phyloP scores from a whole-genome alignment of 2,113 vertebrate genomes.

The Collichthys lucidus region DNA sequence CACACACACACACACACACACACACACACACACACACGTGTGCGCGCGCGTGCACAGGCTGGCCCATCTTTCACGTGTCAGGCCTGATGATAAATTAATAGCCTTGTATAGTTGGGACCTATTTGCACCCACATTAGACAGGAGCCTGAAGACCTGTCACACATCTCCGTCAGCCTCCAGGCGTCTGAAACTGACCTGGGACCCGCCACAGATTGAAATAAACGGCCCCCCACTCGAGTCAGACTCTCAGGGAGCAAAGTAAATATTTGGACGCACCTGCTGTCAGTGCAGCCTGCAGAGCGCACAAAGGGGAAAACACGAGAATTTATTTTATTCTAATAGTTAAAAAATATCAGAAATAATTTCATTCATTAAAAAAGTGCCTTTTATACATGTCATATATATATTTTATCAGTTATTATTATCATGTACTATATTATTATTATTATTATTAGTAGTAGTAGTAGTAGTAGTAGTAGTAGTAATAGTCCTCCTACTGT shows the following conservation, averaged over 20 bases:
- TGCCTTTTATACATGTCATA: too few relatives aligned
- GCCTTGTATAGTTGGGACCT: slow-evolving; percentile 84
- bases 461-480: too few relatives aligned
- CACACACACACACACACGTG: neutral
- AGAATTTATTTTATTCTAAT: too few relatives aligned
- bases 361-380: too few relatives aligned
- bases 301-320: neutral
- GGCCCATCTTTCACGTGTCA: slow-evolving; percentile 73
- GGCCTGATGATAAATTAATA: slow-evolving; percentile 86
- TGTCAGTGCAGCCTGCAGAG: slow-evolving; percentile 53
- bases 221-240: slow-evolving; percentile 56
- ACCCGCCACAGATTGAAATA: slow-evolving; percentile 69
- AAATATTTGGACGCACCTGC: slow-evolving; percentile 69
- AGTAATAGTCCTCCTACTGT: too few relatives aligned
- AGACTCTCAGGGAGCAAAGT: slow-evolving; percentile 74
- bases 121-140: slow-evolving; percentile 88
- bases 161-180: slow-evolving; percentile 83
- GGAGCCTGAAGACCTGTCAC: slow-evolving; percentile 81
- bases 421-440: neutral
- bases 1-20: neutral
- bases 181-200: slow-evolving; percentile 74
- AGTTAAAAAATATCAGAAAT: neutral
- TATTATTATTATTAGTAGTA: neutral
- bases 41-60: slow-evolving; percentile 13
- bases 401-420: neutral